Evolutionary conservation across 2,797 vertebrate genomes (phyloP), one percentile per base, ranked within the genome.

Genomic region (Gadopsis bispinosus): DNA sequence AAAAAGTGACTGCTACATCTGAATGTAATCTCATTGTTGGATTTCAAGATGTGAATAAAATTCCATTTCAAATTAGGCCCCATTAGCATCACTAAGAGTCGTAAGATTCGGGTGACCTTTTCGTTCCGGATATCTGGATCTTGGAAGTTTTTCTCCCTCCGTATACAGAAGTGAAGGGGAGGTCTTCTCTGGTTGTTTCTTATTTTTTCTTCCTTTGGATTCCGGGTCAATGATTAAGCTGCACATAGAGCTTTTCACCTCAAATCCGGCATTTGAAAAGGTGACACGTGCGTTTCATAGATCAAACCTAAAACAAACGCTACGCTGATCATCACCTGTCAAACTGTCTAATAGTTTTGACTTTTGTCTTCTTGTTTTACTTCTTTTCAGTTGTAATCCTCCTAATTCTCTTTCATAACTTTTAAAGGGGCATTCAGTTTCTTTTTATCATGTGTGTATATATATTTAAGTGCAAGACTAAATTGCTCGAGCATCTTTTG

Each of bases 1-100:
- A 72, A 89, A 85, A 90, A 92, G 87, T 87, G 87, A 85, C 85
- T 72, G 83, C 86, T 78, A 90, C 87, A 88, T 92, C 91, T 90
- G 84, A 92, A 91, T 87, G 80, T 88, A 92, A 92, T 91, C 85
- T 87, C 88, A 80, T 86, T 88, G 88, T 93, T 78, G 89, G 83
- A 84, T 93, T 93, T 89, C 75, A 83, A 90, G 88, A 91, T 89
- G 85, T 88, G 89, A 92, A 92, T 92, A 92, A 92, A 91, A 92
- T 87, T 92, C 87, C 76, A 81, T 91, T 91, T 94, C 81, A 94
- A 90, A 93, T 93, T 91, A 92, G 86, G 87, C 43, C 76, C 83
- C 77, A 94, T 95, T 94, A 94, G 92, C 95, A 94, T 95, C 93
- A 93, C 89, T 91, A 77, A 93, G 88, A 87, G 83, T 73, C 20